phyloP scores from a whole-genome alignment of 2,113 vertebrate genomes.

The Vicugna pacos region DNA sequence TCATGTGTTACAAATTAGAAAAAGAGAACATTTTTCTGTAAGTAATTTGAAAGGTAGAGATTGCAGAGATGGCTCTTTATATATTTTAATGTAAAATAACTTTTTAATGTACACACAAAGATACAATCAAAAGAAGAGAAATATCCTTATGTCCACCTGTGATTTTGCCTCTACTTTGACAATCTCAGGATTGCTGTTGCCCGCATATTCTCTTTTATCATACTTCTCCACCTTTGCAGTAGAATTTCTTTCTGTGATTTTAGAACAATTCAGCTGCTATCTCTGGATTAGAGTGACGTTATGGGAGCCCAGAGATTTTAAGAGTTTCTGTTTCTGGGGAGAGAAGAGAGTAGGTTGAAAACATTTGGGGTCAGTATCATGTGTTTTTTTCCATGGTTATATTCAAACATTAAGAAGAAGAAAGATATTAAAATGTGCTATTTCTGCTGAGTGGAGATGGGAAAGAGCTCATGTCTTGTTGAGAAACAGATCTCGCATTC shows the following conservation, averaged over 20 bases:
- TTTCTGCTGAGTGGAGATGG: neutral
- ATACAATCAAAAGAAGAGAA: neutral
- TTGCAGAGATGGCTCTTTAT: neutral
- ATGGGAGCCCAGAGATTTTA: neutral
- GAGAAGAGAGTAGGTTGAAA: neutral
- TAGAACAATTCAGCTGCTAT: neutral
- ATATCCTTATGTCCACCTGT: neutral
- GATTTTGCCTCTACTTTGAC: neutral
- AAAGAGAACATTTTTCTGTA: neutral
- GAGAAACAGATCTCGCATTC: neutral
- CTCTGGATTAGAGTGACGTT: neutral
- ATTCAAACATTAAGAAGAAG: neutral
- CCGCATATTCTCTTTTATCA: neutral
- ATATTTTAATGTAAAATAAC: neutral
- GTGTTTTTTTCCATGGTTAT: neutral
- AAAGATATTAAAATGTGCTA: neutral
- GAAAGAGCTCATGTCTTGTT: neutral
- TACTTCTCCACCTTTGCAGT: neutral
- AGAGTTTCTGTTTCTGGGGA: slow-evolving; percentile 7
- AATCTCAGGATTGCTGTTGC: neutral
- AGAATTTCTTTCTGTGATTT: slow-evolving; percentile 14
- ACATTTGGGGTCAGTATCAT: neutral
- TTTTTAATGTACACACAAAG: neutral
- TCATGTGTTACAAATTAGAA: neutral
- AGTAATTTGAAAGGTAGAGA: neutral